Percentiles rank a stretch among this genome's conserved stretches.
phyloP scores from a whole-genome alignment of 1,140 invertebrate species.

The Neodiprion lecontei region DNA sequence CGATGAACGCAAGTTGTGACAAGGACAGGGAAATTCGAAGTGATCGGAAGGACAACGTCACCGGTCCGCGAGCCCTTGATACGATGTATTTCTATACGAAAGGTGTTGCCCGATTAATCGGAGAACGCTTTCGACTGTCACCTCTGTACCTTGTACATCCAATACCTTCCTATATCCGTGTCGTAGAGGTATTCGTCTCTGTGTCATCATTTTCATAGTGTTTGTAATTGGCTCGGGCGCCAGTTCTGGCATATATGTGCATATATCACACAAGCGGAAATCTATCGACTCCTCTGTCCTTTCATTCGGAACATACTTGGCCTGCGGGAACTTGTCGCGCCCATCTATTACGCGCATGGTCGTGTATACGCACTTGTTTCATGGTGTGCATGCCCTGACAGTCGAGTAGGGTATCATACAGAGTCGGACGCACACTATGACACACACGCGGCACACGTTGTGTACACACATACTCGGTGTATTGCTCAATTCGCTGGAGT shows the following conservation, averaged over 20 bases:
- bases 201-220: background rate
- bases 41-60: too few species aligned
- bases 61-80: too few species aligned
- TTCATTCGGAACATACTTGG: constrained; percentile 3
- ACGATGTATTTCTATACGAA: too few species aligned
- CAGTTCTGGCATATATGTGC: background rate
- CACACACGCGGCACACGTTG: too few species aligned
- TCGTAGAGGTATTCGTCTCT: background rate
- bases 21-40: too few species aligned
- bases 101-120: too few species aligned
- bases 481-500: background rate
- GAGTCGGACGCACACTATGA: too few species aligned
- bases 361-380: background rate
- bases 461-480: background rate
- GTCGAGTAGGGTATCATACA: background rate
- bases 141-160: too few species aligned
- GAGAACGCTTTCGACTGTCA: too few species aligned
- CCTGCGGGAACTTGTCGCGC: background rate
- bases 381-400: background rate
- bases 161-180: too few species aligned
- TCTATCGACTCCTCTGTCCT: background rate
- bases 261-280: background rate
- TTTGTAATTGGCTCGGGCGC: background rate
- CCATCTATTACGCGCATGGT: background rate
- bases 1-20: too few species aligned